Percentiles rank a stretch among this genome's conserved stretches.
These are phyloP conservation scores for Drosophila micromelanica DNA, from an alignment of 1,140 invertebrate genomes.

Conservation along the genomic window DNA sequence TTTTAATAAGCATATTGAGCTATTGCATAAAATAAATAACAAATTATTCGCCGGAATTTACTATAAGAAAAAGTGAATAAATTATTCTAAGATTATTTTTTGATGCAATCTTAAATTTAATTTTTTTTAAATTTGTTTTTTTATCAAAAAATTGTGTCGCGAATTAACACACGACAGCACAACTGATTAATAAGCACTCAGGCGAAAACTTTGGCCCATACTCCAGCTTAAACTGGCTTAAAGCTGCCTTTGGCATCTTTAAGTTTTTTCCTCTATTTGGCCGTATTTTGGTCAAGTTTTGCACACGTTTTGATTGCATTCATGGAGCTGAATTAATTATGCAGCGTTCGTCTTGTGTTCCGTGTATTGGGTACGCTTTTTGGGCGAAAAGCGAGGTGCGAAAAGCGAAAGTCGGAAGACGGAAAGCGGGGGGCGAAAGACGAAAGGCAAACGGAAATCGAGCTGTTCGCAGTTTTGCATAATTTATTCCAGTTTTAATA, in stretches of 20 bases:
- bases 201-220: neutral
- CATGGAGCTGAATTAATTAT: slow-evolving; percentile 67
- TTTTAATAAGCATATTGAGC: no score
- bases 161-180: no score
- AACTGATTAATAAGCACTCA: no score
- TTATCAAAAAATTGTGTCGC: no score
- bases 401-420: neutral
- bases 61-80: no score
- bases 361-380: slow-evolving; percentile 15
- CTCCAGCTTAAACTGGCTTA: neutral
- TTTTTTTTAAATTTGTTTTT: no score
- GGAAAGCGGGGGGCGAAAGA: slow-evolving; percentile 19
- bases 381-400: neutral
- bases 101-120: no score
- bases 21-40: no score
- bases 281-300: neutral
- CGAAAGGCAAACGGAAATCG: slow-evolving; percentile 23
- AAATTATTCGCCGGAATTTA: no score
- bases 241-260: slow-evolving; percentile 1
- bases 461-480: slow-evolving; percentile 69
- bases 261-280: neutral
- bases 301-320: slow-evolving; percentile 17
- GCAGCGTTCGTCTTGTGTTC: slow-evolving; percentile 56
- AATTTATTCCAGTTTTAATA: slow-evolving; percentile 83
- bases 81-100: no score